These are phyloP conservation scores for Xerus inauris DNA, from an alignment of 2,113 vertebrate genomes.

Conservation along the genomic window DNA sequence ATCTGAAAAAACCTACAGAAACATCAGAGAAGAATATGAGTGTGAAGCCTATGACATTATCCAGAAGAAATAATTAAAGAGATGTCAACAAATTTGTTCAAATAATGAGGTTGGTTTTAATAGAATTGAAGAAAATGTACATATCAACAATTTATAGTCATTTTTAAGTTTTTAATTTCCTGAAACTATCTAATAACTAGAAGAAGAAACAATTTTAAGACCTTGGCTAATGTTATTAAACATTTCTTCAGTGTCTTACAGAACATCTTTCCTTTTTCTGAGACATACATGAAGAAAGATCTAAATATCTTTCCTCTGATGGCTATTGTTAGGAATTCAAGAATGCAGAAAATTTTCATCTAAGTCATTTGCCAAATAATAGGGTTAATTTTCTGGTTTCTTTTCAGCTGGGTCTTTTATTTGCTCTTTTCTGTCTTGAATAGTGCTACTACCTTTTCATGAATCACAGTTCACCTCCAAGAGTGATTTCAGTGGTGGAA, in stretches of 20 bases:
- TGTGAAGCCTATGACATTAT: constrained; percentile 33
- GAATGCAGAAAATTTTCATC: not conserved
- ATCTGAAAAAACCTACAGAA: not conserved
- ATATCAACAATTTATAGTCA: not conserved
- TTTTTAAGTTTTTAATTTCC: constrained; percentile 42
- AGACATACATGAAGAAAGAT: not conserved
- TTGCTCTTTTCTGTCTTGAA: constrained; percentile 21
- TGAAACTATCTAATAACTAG: constrained; percentile 23
- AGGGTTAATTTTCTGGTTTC: not conserved
- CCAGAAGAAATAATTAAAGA: constrained; percentile 16
- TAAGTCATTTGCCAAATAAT: constrained; percentile 15
- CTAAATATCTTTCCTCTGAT: not conserved
- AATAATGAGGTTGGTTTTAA: not conserved
- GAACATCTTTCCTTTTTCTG: not conserved
- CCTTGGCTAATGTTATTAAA: constrained; percentile 24
- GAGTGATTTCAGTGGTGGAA: not conserved
- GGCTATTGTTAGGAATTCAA: not conserved
- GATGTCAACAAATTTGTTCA: not conserved
- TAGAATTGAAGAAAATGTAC: not conserved
- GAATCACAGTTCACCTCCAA: not conserved
- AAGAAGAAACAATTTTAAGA: constrained; percentile 44
- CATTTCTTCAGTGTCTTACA: constrained; percentile 32
- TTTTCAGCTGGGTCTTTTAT: not conserved
- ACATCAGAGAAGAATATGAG: constrained; percentile 17
- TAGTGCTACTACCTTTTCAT: not conserved